Evolutionary conservation across 2,797 vertebrate genomes (phyloP).

Genomic region (Sebastes minor): DNA sequence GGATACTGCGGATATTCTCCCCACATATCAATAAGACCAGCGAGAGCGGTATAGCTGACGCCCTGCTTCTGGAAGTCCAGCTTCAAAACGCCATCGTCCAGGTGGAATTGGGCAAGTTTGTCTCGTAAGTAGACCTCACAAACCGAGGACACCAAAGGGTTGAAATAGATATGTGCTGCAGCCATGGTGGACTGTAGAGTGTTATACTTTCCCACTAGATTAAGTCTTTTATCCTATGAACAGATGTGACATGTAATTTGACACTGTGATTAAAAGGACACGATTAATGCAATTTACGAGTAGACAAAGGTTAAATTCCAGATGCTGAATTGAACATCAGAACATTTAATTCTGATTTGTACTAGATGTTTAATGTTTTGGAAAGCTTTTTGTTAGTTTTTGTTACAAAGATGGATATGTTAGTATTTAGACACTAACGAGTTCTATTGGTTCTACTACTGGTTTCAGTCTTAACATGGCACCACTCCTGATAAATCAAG

Average conservation of each 20-base stretch:
- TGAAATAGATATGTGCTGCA: not conserved
- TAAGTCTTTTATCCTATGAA: not conserved
- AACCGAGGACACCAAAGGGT: not conserved
- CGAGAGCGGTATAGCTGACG: slow-evolving; percentile 82
- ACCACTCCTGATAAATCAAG: slow-evolving; percentile 1
- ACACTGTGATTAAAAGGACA: not conserved
- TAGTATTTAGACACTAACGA: not conserved
- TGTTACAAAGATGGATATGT: not conserved
- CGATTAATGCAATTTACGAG: not conserved
- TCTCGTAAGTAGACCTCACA: slow-evolving; percentile 91
- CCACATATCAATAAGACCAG: slow-evolving; percentile 84
- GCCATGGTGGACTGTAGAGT: not conserved
- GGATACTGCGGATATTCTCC: slow-evolving; percentile 91
- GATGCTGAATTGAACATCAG: accelerated
- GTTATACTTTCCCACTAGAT: not conserved
- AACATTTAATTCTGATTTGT: not conserved
- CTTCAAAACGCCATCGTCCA: slow-evolving; percentile 91
- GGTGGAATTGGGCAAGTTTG: slow-evolving; percentile 95
- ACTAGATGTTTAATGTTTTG: not conserved
- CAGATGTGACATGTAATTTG: not conserved
- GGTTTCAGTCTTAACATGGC: not conserved
- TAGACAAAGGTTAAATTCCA: not conserved
- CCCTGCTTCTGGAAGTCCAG: slow-evolving; percentile 92
- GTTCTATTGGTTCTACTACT: not conserved
- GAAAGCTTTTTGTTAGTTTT: too few relatives aligned